A percentile compares a stretch with the other conserved stretches of the same genome.
Evolutionary conservation across 2,797 vertebrate species (phyloP).

Genomic region (Manis javanica): DNA sequence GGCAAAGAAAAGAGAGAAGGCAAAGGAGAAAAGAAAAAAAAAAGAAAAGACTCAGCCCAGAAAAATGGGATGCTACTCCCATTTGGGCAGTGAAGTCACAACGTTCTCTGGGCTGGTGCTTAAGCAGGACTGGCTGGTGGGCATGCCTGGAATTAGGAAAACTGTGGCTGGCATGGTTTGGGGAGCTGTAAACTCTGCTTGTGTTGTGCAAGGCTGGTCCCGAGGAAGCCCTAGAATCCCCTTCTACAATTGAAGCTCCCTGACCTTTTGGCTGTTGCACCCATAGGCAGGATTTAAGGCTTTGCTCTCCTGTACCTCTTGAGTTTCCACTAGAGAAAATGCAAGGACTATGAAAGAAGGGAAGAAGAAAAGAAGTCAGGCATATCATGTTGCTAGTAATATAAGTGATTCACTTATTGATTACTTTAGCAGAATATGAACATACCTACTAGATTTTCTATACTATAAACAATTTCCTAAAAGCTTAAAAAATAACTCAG

Average conservation of each 20-base stretch:
- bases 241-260: not conserved
- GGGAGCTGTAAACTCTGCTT: not conserved
- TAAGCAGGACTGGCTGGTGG: not conserved
- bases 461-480: not conserved
- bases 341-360: not conserved
- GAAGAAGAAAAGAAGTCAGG: not conserved
- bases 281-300: not conserved
- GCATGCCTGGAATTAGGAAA: not conserved
- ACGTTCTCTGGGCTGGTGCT: not conserved
- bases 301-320: not conserved
- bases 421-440: not conserved
- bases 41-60: slow-evolving; percentile 2
- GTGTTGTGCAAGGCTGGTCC: not conserved
- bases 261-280: not conserved
- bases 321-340: not conserved
- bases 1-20: slow-evolving; percentile 69
- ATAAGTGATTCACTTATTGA: not conserved
- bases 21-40: slow-evolving; percentile 19
- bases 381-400: not conserved
- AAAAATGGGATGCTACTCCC: slow-evolving; percentile 44
- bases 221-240: not conserved
- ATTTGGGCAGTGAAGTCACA: not conserved
- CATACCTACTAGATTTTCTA: not conserved
- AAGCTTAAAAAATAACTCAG: not conserved
- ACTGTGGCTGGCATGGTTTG: not conserved